Evolutionary conservation across 2,888 invertebrate genomes (phyloP), one percentile per base, ranked within the genome.

Genomic region (Andrena fulva): DNA sequence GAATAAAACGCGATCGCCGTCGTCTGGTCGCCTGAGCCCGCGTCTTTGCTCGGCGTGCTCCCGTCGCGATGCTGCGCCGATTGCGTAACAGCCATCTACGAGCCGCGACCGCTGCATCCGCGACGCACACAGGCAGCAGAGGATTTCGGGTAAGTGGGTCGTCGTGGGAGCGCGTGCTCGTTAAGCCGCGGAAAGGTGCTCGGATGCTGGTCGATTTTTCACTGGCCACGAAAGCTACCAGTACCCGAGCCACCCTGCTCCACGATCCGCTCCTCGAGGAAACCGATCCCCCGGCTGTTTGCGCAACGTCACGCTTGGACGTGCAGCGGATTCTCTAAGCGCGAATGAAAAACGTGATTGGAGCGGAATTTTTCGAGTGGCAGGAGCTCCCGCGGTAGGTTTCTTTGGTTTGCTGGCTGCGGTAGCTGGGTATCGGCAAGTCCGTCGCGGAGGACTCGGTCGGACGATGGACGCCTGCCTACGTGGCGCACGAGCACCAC

Each of bases 1-100:
- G 86, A 91, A 91, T 92, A 88, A 90, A 91, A 85, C 84, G 88
- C 86, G 87, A 89, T 86, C 90, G 81, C 76, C 35, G 33, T 50
- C 59, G 63, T 59, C 50, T 68, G 33, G 52, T 71, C 69, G 75
- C 71, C 64, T 16, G 67, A n/a, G 50, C 48, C 54, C 56, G 59
- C 69, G 75, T 73, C 68, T 48, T 31, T 33, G 8, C n/a, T 48
- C 54, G 48, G 52, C 72, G 35, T 24, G 29, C 80, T 88, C 77
- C 81, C 72, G 84, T 59, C 63, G 77, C 80, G 77, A 24, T 69
- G 73, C 54, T 72, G 66, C 8, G 42, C 35, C 42, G 52, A 54
- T 89, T 89, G 71, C 85, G 84, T 79, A 89, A 89, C 35, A 52
- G 48, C 73, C 78, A 69, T 72, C 82, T 87, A 83, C 74, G 73